Percentiles rank a stretch among this genome's conserved stretches.
These are phyloP conservation scores for Camponotus fellah DNA, from an alignment of 2,888 invertebrate genomes.

Conservation along the genomic window DNA sequence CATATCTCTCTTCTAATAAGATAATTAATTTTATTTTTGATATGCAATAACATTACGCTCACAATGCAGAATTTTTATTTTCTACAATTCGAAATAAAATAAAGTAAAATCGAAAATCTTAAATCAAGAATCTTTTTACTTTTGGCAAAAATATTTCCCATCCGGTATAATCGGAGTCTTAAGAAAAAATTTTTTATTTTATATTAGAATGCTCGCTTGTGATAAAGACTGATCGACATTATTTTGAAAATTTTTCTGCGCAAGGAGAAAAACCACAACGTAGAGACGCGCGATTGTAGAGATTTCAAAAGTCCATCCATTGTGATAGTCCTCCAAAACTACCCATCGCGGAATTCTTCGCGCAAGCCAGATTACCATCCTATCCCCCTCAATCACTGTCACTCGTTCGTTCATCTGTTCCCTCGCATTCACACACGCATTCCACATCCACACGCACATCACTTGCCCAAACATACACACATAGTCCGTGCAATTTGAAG, in stretches of 20 bases:
- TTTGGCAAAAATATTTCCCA: constrained; percentile 54
- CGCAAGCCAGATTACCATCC: constrained; percentile 56
- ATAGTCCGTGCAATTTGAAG: constrained; percentile 66
- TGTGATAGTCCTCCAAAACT: constrained; percentile 70
- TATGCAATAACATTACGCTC: not conserved
- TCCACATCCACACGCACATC: constrained; percentile 74
- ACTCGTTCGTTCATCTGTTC: constrained; percentile 75
- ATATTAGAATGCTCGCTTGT: constrained; percentile 3
- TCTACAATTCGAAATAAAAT: not conserved
- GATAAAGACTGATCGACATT: constrained; percentile 23
- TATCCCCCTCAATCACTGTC: constrained; percentile 71
- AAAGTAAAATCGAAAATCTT: constrained; percentile 2
- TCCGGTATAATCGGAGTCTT: not conserved
- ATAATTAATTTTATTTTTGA: not conserved
- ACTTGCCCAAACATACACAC: constrained; percentile 70
- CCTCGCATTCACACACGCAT: constrained; percentile 75
- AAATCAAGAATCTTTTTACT: not conserved
- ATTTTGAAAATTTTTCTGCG: constrained; percentile 58
- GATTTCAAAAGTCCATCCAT: constrained; percentile 67
- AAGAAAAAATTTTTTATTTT: constrained; percentile 2
- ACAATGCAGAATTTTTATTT: not conserved
- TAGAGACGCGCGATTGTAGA: constrained; percentile 71
- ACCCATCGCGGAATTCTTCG: constrained; percentile 57
- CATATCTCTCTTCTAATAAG: not conserved
- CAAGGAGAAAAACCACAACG: constrained; percentile 45